Percentiles rank a stretch among this genome's conserved stretches.
Evolutionary conservation across 1,140 invertebrate species (phyloP).

Genomic region (Laupala kohalensis): DNA sequence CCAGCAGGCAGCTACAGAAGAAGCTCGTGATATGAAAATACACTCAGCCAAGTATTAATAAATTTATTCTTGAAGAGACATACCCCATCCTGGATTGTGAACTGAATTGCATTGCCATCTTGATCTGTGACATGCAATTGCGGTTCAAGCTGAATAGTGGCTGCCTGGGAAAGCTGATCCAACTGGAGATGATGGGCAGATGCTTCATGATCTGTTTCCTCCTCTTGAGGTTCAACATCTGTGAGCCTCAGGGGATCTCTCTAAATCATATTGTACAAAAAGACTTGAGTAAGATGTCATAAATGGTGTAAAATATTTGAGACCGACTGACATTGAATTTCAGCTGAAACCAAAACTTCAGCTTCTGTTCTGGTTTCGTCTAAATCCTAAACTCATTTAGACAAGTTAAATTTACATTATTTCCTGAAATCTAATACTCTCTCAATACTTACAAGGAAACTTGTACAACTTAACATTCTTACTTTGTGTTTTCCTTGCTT

Average conservation of each 20-base stretch:
- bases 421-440: too few species aligned
- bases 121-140: slow-evolving; percentile 43
- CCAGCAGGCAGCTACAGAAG: not conserved
- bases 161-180: not conserved
- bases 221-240: slow-evolving; percentile 14
- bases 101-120: slow-evolving; percentile 49
- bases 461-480: too few species aligned
- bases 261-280: too few species aligned
- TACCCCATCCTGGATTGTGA: slow-evolving; percentile 47
- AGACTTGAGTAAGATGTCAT: too few species aligned
- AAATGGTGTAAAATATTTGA: too few species aligned
- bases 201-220: slow-evolving; percentile 20
- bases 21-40: not conserved
- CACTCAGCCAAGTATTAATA: not conserved
- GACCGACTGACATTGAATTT: too few species aligned
- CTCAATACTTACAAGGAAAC: too few species aligned
- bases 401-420: too few species aligned
- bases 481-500: too few species aligned
- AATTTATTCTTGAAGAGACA: not conserved
- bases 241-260: slow-evolving; percentile 15
- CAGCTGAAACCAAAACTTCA: too few species aligned
- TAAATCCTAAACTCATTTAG: too few species aligned
- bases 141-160: slow-evolving; percentile 1
- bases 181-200: slow-evolving; percentile 14
- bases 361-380: too few species aligned